Conservation (phyloP, 2,797 vertebrate species). For the Poeciliopsis gracilis region DNA sequence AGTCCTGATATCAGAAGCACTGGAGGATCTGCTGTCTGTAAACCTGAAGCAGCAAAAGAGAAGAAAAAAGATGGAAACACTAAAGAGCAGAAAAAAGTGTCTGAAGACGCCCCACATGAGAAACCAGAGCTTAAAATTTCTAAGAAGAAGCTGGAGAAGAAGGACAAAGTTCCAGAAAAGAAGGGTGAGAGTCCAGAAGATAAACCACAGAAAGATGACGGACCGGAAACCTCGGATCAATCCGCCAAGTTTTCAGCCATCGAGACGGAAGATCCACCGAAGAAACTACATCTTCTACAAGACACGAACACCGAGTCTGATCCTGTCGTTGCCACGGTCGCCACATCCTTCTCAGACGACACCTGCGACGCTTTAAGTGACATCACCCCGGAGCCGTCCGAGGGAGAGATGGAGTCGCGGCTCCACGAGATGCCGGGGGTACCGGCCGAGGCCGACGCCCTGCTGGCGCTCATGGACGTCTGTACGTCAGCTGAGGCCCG, state of each 20-base stretch:
- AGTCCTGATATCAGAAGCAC: constrained; percentile 80
- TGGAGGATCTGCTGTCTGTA: constrained; percentile 67
- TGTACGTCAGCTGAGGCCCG: constrained; percentile 70
- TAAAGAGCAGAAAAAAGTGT: constrained; percentile 80
- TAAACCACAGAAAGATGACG: constrained; percentile 51
- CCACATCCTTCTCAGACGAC: constrained; percentile 66
- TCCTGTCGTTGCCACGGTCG: constrained; percentile 34
- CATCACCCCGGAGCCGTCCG: constrained; percentile 77
- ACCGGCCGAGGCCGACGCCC: constrained; percentile 73
- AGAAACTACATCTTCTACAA: constrained; percentile 38
- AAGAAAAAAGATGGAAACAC: constrained; percentile 82
- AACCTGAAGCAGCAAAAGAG: constrained; percentile 78
- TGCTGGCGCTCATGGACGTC: constrained; percentile 80
- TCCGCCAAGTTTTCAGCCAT: constrained; percentile 30
- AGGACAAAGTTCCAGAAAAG: constrained; percentile 76
- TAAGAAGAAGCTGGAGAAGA: constrained; percentile 79
- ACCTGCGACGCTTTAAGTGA: constrained; percentile 77
- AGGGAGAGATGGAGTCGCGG: constrained; percentile 48
- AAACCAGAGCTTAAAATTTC: constrained; percentile 69
- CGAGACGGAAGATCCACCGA: constrained; percentile 40
- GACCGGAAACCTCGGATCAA: constrained; percentile 56
- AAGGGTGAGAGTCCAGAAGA: constrained; percentile 65
- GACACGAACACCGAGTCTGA: constrained; percentile 63
- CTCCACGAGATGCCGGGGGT: constrained; percentile 53
- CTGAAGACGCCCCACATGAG: constrained; percentile 74